These are phyloP conservation scores for Ariolimax columbianus DNA, from an alignment of 2,888 invertebrate genomes.

Conservation along the genomic window DNA sequence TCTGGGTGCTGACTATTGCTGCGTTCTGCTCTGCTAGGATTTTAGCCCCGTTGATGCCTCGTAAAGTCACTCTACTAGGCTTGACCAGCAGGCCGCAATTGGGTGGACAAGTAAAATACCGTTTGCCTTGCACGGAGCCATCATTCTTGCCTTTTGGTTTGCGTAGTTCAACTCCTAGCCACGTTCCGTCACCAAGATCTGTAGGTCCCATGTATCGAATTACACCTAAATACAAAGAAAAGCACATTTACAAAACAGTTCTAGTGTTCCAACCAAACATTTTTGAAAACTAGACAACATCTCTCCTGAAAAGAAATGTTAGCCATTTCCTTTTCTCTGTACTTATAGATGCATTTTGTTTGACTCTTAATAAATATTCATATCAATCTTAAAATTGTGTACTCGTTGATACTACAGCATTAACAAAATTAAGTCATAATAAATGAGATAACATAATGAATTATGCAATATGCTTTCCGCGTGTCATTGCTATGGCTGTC, in stretches of 20 bases:
- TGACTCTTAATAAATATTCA: no score
- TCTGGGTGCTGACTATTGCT: not conserved
- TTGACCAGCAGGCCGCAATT: constrained; percentile 78
- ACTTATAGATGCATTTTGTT: no score
- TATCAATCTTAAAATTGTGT: no score
- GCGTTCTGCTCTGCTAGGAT: constrained; percentile 60
- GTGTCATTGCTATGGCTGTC: no score
- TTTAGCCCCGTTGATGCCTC: constrained; percentile 81
- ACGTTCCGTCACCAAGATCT: constrained; percentile 80
- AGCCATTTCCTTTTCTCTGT: no score
- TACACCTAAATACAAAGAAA: constrained; percentile 69
- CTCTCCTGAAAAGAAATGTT: no score
- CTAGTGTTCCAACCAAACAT: not conserved
- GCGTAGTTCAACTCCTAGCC: constrained; percentile 80
- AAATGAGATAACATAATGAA: no score
- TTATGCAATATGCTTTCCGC: no score
- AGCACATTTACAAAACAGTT: not conserved
- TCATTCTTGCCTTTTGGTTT: constrained; percentile 78
- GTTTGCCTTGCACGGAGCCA: constrained; percentile 76
- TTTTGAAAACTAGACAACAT: no score
- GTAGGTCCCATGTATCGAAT: constrained; percentile 79
- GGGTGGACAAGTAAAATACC: constrained; percentile 76
- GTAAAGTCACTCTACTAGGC: constrained; percentile 78
- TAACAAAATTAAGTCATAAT: no score
- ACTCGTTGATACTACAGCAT: no score